These are phyloP conservation scores for Rhadina sibilatrix DNA, from an alignment of 2,113 vertebrate genomes.

Conservation along the genomic window DNA sequence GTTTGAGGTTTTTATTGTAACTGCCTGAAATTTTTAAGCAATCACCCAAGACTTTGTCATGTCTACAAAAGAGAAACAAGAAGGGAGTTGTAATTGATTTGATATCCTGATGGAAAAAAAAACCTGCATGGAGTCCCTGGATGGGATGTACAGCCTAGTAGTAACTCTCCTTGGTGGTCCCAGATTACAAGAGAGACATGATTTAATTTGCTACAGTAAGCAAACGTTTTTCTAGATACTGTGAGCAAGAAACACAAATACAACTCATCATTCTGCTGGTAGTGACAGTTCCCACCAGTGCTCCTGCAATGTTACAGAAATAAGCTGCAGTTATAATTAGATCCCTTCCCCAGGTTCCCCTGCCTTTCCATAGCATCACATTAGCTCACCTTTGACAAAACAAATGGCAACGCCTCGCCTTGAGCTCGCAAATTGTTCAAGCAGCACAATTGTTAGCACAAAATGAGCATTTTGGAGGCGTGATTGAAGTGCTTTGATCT, in stretches of 20 bases:
- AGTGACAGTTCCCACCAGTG: background rate
- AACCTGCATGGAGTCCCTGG: background rate
- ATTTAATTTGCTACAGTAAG: background rate
- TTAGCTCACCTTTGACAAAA: background rate
- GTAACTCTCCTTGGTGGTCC: background rate
- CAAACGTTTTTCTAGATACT: background rate
- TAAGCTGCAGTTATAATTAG: background rate
- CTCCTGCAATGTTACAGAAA: background rate
- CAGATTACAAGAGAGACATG: background rate
- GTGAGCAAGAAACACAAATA: background rate
- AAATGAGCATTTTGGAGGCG: constrained; percentile 31
- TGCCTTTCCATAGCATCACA: background rate
- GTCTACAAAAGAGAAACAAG: background rate
- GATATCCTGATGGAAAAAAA: background rate
- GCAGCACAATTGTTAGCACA: background rate
- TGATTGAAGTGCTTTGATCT: constrained; percentile 38
- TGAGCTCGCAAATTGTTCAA: background rate
- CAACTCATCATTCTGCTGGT: background rate
- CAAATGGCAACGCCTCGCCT: background rate
- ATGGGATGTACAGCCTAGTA: background rate
- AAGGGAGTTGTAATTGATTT: background rate
- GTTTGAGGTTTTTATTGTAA: background rate
- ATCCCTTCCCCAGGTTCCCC: background rate
- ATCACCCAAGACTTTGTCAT: background rate
- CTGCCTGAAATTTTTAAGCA: background rate